phyloP scores from a whole-genome alignment of 2,888 invertebrate genomes.

The Cartodere bifasciata region DNA sequence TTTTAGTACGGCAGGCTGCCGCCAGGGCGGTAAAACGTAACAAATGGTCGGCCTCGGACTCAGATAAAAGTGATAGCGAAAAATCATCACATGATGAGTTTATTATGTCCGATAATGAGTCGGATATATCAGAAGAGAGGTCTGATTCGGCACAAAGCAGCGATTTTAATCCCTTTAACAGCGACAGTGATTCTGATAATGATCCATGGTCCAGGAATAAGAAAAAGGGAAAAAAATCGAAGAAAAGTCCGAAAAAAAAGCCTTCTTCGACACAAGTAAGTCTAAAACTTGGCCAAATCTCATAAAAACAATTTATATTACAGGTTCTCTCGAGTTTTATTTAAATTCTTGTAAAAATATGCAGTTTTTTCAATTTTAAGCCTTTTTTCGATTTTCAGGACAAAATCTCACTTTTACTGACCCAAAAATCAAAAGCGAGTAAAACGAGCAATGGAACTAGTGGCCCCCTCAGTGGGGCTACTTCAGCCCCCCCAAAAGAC shows the following conservation, averaged over 20 bases:
- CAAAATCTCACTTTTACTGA: constrained; percentile 60
- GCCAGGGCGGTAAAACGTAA: constrained; percentile 45
- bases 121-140: constrained; percentile 41
- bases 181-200: constrained; percentile 68
- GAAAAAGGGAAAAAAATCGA: constrained; percentile 29
- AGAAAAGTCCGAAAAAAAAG: constrained; percentile 28
- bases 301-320: too few species aligned
- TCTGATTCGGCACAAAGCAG: constrained; percentile 53
- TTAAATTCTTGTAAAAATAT: too few species aligned
- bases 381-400: too few species aligned
- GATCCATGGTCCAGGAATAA: constrained; percentile 40
- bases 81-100: constrained; percentile 42
- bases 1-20: constrained; percentile 44
- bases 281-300: too few species aligned
- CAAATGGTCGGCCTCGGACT: constrained; percentile 51
- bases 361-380: too few species aligned
- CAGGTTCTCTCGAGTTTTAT: too few species aligned
- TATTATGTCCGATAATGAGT: constrained; percentile 37
- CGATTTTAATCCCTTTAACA: constrained; percentile 88
- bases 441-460: constrained; percentile 39
- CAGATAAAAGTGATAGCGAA: constrained; percentile 46
- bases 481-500: constrained; percentile 58
- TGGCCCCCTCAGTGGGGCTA: too few species aligned
- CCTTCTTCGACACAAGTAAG: too few species aligned
- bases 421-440: too few species aligned